phyloP scores from a whole-genome alignment of 1,140 invertebrate genomes.

The Bombyx mori region ASM3026992v2 NC_085131.1:8988501-8989000 shows the following conservation, averaged over 20 bases:
- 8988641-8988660: slow-evolving; percentile 44
- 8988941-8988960: slow-evolving; percentile 29
- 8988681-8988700: slow-evolving; percentile 61
- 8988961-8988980: slow-evolving; percentile 5
- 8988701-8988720: slow-evolving; percentile 29
- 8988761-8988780: slow-evolving; percentile 62
- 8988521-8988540: too few species aligned
- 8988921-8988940: slow-evolving; percentile 48
- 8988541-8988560: too few species aligned
- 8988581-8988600: slow-evolving; percentile 6
- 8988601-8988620: slow-evolving; percentile 29
- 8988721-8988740: slow-evolving; percentile 43
- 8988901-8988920: slow-evolving; percentile 48
- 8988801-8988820: slow-evolving; percentile 44
- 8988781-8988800: slow-evolving; percentile 31
- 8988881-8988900: slow-evolving; percentile 55
- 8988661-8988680: slow-evolving; percentile 58
- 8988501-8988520: too few species aligned
- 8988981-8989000: too few species aligned
- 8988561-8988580: slow-evolving; percentile 17
- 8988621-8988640: slow-evolving; percentile 42
- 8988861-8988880: slow-evolving; percentile 25
- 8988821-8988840: too few species aligned
- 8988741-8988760: slow-evolving; percentile 65
- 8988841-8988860: too few species aligned